A percentile compares a stretch with the other conserved stretches of the same genome.
Evolutionary conservation across 2,888 invertebrate genomes (phyloP).

Genomic region (Cheilosia soror): DNA sequence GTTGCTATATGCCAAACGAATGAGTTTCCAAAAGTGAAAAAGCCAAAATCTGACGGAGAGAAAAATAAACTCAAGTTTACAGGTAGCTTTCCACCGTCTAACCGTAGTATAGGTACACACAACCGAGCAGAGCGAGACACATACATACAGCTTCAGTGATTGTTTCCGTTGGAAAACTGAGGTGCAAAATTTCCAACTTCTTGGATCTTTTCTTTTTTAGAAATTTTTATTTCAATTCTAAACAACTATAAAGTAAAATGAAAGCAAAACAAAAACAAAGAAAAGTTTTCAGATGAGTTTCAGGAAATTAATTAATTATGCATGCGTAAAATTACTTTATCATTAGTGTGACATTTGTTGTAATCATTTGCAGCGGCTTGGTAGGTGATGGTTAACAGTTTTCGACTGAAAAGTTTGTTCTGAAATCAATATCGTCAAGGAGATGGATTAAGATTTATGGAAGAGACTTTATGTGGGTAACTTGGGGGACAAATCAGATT

Average conservation of each 20-base stretch:
- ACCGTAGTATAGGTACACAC: background rate
- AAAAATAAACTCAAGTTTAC: conserved; percentile 7
- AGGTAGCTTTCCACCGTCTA: background rate
- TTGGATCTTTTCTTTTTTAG: background rate
- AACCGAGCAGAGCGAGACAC: background rate
- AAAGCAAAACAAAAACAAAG: background rate
- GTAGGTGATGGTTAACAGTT: background rate
- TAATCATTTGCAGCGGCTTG: conserved; percentile 34
- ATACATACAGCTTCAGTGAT: background rate
- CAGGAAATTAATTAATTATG: conserved; percentile 54
- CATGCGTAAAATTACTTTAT: conserved; percentile 59
- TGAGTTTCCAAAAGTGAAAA: conserved; percentile 32
- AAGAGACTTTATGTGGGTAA: background rate
- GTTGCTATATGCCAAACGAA: conserved; percentile 10
- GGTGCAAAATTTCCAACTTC: conserved; percentile 8
- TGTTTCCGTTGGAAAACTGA: conserved; percentile 10
- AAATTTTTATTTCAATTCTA: conserved; percentile 3
- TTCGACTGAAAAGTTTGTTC: conserved; percentile 23
- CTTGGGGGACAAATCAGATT: no score
- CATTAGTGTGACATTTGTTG: conserved; percentile 60
- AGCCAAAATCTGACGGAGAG: conserved; percentile 33
- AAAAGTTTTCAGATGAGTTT: conserved; percentile 39
- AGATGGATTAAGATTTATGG: conserved; percentile 35
- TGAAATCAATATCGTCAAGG: conserved; percentile 27
- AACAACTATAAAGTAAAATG: conserved; percentile 23